Evolutionary conservation across 2,797 vertebrate genomes (phyloP).

Genomic region (Phoebastria nigripes): DNA sequence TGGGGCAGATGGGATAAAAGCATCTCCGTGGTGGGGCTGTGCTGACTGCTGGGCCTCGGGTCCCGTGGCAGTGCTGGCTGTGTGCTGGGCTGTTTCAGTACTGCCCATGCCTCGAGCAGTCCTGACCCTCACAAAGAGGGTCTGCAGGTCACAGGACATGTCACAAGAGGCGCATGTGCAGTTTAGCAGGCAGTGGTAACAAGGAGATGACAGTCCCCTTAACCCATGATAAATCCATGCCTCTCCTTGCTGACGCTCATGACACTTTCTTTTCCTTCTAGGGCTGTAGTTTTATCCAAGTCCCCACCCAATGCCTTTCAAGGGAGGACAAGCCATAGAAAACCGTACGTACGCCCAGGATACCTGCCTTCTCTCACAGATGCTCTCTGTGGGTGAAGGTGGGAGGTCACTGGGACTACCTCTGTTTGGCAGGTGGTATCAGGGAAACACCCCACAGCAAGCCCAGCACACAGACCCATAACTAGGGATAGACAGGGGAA

Average conservation of each 20-base stretch:
- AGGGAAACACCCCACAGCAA: neutral
- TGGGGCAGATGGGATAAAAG: neutral
- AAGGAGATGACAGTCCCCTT: neutral
- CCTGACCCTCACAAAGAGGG: neutral
- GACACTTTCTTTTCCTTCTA: neutral
- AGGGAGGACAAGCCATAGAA: neutral
- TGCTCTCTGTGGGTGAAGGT: neutral
- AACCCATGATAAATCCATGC: neutral
- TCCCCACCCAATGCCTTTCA: neutral
- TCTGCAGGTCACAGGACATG: neutral
- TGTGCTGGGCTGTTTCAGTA: neutral
- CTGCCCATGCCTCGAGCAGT: neutral
- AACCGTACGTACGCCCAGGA: fast-evolving
- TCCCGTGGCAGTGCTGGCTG: neutral
- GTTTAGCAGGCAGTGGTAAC: neutral
- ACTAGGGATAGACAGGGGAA: neutral
- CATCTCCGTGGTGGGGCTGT: neutral
- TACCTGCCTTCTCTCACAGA: neutral
- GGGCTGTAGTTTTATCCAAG: neutral
- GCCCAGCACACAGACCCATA: neutral
- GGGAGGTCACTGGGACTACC: neutral
- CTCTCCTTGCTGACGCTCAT: neutral
- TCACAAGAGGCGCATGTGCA: neutral
- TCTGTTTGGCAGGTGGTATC: neutral
- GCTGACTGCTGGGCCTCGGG: neutral